These are phyloP conservation scores for Natrix natrix DNA, from an alignment of 2,797 vertebrate species.

Conservation along the genomic window DNA sequence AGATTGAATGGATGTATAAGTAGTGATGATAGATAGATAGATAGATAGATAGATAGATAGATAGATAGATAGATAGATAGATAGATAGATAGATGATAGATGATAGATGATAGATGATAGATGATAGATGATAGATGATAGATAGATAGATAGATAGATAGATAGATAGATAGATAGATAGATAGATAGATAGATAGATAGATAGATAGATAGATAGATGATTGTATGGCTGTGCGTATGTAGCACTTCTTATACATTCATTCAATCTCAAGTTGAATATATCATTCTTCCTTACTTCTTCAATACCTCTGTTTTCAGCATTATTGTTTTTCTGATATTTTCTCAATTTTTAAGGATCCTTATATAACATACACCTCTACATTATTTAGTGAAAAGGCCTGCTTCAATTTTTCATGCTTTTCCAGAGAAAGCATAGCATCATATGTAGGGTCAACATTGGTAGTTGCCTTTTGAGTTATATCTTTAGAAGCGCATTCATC, in stretches of 20 bases:
- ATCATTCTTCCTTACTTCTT: background rate
- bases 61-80: background rate
- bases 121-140: too few species aligned
- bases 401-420: background rate
- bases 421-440: background rate
- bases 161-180: too few species aligned
- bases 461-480: background rate
- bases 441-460: background rate
- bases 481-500: background rate
- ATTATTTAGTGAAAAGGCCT: background rate
- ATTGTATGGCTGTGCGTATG: background rate
- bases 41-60: background rate
- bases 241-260: background rate
- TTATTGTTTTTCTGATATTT: background rate
- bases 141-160: too few species aligned
- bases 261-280: background rate
- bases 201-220: background rate
- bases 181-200: too few species aligned
- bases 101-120: background rate
- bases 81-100: background rate
- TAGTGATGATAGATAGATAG: background rate
- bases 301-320: too few species aligned
- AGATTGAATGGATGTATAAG: background rate
- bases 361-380: background rate
- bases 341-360: background rate